Conservation (phyloP, 2,888 invertebrate species). For the Thymelicus acteon region DNA sequence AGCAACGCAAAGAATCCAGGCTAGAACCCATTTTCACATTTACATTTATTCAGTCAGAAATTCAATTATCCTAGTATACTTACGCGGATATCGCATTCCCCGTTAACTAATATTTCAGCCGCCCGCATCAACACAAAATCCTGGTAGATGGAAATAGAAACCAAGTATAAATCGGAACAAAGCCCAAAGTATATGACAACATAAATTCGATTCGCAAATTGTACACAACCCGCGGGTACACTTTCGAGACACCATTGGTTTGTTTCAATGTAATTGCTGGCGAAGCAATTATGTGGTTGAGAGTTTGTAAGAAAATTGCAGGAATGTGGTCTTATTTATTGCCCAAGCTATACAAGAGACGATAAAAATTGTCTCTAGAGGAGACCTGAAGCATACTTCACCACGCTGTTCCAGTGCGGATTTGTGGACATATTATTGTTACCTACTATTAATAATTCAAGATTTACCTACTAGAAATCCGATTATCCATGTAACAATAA, state of each 20-base stretch:
- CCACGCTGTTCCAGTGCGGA: no score
- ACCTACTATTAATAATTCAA: no score
- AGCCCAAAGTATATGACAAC: conserved; percentile 15
- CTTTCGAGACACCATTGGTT: conserved; percentile 10
- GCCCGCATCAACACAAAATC: conserved; percentile 10
- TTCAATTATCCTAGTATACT: neutral
- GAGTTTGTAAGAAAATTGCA: neutral
- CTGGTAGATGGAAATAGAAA: conserved; percentile 11
- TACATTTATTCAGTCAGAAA: neutral
- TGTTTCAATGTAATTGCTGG: conserved; percentile 19
- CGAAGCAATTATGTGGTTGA: neutral
- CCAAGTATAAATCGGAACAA: conserved; percentile 10
- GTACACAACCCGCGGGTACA: conserved; percentile 4
- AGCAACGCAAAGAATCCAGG: no score
- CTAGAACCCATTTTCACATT: no score
- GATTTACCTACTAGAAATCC: no score
- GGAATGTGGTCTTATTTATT: no score
- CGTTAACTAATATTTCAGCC: conserved; percentile 10
- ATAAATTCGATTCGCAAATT: conserved; percentile 17
- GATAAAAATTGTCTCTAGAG: no score
- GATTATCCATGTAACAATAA: no score
- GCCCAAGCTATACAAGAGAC: no score
- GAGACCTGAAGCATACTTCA: no score
- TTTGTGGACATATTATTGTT: no score
- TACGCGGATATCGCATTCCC: neutral